Percentiles rank a stretch among this genome's conserved stretches.
Conservation (phyloP, 2,888 invertebrate species). For the Mimachlamys varia region DNA sequence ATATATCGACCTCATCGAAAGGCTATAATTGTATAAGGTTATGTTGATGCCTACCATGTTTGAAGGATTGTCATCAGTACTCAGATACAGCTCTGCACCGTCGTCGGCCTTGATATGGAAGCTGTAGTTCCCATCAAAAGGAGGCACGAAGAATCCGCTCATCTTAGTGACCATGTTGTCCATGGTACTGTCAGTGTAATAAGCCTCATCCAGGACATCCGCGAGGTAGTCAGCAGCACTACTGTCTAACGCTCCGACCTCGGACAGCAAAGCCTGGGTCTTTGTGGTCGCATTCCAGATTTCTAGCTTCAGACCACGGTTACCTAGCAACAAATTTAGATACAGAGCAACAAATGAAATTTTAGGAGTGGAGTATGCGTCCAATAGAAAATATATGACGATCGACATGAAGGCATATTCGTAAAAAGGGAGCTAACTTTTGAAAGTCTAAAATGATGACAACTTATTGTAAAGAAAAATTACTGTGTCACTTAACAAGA, state of each 20-base stretch:
- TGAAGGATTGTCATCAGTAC: constrained; percentile 50
- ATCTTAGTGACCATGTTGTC: constrained; percentile 42
- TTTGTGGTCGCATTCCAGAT: constrained; percentile 49
- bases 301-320: constrained; percentile 52
- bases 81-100: constrained; percentile 58
- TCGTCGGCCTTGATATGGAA: constrained; percentile 62
- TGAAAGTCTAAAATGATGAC: too few relatives aligned
- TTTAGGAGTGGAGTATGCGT: too few relatives aligned
- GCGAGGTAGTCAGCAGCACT: constrained; percentile 47
- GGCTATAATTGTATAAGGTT: too few relatives aligned
- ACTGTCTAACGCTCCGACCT: constrained; percentile 43
- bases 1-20: too few relatives aligned
- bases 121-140: constrained; percentile 55
- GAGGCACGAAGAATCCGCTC: constrained; percentile 61
- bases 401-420: too few relatives aligned
- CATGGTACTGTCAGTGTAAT: constrained; percentile 44
- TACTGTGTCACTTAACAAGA: too few relatives aligned
- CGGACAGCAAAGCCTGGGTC: constrained; percentile 41
- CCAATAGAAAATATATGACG: too few relatives aligned
- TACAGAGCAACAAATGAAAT: not conserved
- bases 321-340: constrained; percentile 48
- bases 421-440: too few relatives aligned
- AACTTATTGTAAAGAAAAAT: too few relatives aligned
- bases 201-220: constrained; percentile 39
- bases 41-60: constrained; percentile 49